Percentiles rank a stretch among this genome's conserved stretches.
phyloP scores from a whole-genome alignment of 2,888 invertebrate genomes.

The Cephalotes varians region DNA sequence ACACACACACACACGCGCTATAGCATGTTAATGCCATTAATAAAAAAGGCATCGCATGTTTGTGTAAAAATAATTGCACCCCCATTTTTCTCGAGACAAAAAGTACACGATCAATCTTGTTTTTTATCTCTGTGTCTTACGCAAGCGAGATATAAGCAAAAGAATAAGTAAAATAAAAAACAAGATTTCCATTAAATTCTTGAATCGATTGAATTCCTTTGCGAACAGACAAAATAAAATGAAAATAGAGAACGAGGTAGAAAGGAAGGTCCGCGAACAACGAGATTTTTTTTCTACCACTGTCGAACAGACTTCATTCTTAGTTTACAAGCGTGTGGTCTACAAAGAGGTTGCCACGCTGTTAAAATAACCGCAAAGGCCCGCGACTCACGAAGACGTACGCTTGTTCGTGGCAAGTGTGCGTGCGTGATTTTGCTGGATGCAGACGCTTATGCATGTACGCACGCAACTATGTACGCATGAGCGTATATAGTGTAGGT shows the following conservation, averaged over 20 bases:
- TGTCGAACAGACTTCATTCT: constrained; percentile 84
- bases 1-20: too few species aligned
- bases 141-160: background rate
- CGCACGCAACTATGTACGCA: constrained; percentile 26
- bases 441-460: constrained; percentile 34
- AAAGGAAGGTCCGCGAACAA: constrained; percentile 55
- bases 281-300: constrained; percentile 67
- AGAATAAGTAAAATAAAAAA: background rate
- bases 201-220: constrained; percentile 63
- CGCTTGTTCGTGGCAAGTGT: constrained; percentile 44
- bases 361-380: constrained; percentile 85
- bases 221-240: constrained; percentile 50
- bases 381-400: constrained; percentile 62
- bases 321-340: constrained; percentile 86
- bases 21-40: background rate
- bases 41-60: background rate
- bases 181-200: constrained; percentile 28
- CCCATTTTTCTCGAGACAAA: background rate
- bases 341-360: constrained; percentile 86
- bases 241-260: constrained; percentile 54
- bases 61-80: background rate
- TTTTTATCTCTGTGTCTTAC: background rate
- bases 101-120: background rate
- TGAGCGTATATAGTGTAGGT: constrained; percentile 30
- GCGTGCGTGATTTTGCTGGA: constrained; percentile 61